Conservation (phyloP, 2,797 vertebrate genomes). For the Epinephelus awoara region DNA sequence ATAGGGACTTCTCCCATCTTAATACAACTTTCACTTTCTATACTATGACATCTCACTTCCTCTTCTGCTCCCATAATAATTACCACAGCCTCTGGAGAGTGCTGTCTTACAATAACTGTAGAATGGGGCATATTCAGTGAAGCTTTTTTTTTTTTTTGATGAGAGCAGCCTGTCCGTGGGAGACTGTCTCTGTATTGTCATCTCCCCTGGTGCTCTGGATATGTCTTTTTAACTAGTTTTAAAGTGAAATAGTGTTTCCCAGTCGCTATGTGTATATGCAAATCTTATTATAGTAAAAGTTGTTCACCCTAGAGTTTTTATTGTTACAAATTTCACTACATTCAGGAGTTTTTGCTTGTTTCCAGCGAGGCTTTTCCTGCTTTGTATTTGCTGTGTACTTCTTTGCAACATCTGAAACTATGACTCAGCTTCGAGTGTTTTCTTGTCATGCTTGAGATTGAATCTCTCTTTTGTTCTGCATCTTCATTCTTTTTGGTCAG, state of each 20-base stretch:
- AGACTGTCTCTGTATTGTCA: background rate
- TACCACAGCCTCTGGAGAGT: too few species aligned
- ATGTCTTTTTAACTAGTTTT: background rate
- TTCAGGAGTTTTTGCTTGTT: background rate
- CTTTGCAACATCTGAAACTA: background rate
- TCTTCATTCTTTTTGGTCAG: constrained; percentile 37
- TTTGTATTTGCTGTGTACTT: background rate
- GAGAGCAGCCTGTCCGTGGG: too few species aligned
- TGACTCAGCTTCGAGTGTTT: constrained; percentile 14
- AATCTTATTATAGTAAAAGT: background rate
- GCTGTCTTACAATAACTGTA: too few species aligned
- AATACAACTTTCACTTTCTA: too few species aligned
- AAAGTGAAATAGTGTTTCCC: background rate
- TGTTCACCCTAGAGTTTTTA: background rate
- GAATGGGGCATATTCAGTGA: too few species aligned
- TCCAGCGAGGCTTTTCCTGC: background rate
- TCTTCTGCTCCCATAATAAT: too few species aligned
- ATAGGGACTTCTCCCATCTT: too few species aligned
- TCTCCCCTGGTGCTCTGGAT: background rate
- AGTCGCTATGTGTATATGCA: background rate
- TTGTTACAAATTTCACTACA: background rate
- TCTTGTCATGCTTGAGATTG: background rate
- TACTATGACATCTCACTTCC: too few species aligned
- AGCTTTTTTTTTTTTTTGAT: too few species aligned
- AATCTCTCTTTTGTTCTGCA: constrained; percentile 5